phyloP scores from a whole-genome alignment of 2,797 vertebrate species.

The Alauda arvensis region DNA sequence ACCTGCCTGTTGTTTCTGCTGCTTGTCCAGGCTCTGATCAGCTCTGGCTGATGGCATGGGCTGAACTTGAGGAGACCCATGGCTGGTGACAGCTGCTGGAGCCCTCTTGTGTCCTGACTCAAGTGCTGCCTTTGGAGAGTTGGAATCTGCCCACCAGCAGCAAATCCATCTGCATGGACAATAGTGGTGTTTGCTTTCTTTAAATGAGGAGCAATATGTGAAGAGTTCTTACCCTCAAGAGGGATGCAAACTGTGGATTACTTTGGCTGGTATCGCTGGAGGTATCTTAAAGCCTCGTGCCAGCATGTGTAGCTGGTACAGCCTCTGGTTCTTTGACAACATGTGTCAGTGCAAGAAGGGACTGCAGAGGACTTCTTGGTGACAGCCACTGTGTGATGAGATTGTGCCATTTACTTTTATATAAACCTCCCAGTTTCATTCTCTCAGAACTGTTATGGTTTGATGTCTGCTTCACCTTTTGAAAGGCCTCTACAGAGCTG shows the following conservation, averaged over 20 bases:
- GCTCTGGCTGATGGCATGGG: neutral
- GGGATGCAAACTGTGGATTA: neutral
- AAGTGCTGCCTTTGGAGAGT: neutral
- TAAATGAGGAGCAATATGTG: neutral
- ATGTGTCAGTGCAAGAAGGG: neutral
- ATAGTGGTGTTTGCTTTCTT: neutral
- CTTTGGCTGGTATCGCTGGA: neutral
- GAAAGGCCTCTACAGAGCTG: neutral
- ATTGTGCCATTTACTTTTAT: neutral
- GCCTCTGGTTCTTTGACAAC: neutral
- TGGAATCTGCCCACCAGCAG: neutral
- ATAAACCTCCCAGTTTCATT: neutral
- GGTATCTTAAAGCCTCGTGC: neutral
- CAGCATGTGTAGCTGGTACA: neutral
- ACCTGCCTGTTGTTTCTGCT: neutral
- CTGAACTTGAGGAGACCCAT: neutral
- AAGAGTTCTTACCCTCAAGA: neutral
- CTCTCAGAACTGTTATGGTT: neutral
- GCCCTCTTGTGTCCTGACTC: neutral
- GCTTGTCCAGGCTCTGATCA: neutral
- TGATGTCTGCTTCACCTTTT: neutral
- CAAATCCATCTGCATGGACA: neutral
- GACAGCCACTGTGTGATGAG: neutral
- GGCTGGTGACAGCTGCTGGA: neutral
- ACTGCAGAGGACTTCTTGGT: neutral